These are phyloP conservation scores for Porites australiensis DNA, from an alignment of 64 coral and sea anemone genomes.

Conservation along the genomic window DNA sequence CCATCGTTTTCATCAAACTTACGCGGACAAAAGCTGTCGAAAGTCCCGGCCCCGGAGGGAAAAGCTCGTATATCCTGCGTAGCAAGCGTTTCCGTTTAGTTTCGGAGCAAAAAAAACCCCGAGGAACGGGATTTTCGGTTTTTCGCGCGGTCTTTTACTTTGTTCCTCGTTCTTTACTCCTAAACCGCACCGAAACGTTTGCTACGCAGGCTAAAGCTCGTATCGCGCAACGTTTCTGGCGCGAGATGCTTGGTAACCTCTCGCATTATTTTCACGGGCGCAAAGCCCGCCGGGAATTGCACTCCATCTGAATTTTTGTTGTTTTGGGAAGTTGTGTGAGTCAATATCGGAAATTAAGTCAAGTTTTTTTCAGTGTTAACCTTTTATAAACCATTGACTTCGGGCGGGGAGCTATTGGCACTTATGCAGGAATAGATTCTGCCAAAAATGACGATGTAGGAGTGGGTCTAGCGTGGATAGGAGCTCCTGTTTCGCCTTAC, in stretches of 20 bases:
- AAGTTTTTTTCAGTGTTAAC: constrained; percentile 16
- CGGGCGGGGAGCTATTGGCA: not conserved
- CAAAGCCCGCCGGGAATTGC: constrained; percentile 37
- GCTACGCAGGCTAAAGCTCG: no score
- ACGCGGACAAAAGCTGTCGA: no score
- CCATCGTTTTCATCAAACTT: no score
- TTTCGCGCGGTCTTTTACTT: no score
- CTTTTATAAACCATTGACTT: not conserved
- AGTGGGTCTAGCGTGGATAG: constrained; percentile 1
- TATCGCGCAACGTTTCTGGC: not conserved
- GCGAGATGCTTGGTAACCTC: constrained; percentile 27
- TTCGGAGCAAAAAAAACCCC: no score
- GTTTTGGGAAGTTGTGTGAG: constrained; percentile 36
- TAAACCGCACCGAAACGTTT: no score
- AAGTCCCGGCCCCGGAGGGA: no score
- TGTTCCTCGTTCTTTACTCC: no score
- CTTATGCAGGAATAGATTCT: not conserved
- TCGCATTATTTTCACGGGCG: not conserved
- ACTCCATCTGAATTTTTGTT: constrained; percentile 35
- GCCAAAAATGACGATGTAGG: constrained; percentile 4
- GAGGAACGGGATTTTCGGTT: not conserved
- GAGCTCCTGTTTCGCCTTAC: not conserved
- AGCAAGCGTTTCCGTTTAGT: no score
- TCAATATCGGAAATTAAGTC: constrained; percentile 35
- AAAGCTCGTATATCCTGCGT: no score